Conservation (phyloP, 1,140 invertebrate genomes). For the Halesus radiatus region DNA sequence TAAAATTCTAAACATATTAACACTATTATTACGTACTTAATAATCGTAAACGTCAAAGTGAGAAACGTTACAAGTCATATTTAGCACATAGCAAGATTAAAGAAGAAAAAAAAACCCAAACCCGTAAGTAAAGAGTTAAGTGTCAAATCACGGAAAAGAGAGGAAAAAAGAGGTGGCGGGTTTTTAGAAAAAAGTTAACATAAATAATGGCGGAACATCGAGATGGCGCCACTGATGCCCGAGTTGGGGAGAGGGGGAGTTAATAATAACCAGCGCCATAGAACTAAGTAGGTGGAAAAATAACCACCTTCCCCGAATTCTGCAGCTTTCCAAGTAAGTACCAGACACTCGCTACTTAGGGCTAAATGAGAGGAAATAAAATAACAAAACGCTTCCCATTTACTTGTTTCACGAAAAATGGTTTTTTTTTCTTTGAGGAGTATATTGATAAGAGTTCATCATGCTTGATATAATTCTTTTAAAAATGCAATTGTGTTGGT, state of each 20-base stretch:
- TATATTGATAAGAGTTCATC: no score
- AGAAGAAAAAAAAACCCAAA: no score
- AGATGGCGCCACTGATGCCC: constrained; percentile 39
- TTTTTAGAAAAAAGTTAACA: constrained; percentile 39
- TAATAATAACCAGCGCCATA: constrained; percentile 39
- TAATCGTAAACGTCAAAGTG: no score
- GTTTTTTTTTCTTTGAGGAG: no score
- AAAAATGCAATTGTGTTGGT: no score
- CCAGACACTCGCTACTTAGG: constrained; percentile 8
- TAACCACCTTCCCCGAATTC: background rate
- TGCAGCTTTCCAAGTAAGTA: constrained; percentile 13
- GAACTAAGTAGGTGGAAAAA: constrained; percentile 37
- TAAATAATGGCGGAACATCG: constrained; percentile 45
- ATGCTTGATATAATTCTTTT: no score
- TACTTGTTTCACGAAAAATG: background rate
- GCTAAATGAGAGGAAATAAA: constrained; percentile 30
- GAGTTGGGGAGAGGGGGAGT: constrained; percentile 23
- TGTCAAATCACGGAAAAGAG: background rate
- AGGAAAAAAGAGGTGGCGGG: constrained; percentile 1
- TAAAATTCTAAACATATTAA: no score
- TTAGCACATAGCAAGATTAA: no score
- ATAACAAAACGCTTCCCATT: constrained; percentile 1
- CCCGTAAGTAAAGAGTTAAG: background rate
- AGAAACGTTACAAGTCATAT: no score
- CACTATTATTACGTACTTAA: no score